Base-by-base conservation (phyloP, 30 jellyfish, hydroid and myxozoan species). In the Rhopilema esculentum region DNA sequence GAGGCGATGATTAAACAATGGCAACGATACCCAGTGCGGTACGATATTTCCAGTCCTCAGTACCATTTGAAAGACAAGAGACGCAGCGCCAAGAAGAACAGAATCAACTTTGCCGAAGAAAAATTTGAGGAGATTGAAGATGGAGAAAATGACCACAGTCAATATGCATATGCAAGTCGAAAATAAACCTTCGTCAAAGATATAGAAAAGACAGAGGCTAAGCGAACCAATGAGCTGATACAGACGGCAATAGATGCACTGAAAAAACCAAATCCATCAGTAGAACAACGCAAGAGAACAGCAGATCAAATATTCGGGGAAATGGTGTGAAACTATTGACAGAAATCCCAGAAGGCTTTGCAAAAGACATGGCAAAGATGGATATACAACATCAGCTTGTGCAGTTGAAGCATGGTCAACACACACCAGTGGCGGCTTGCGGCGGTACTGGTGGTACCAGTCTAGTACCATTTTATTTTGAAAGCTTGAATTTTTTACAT, bases 41-140 rank as follows among this genome's bases (percentile, higher is more conserved):
- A 27, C 51, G 80, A 9, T 69, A 40, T 40, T 40, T 40, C 57
- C 57, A 27, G 29, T 73, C 84, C 74, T 12, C 53, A 73, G 40
- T 73, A 50, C 71, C 84, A 73, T 33, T 27, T 73, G 25, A 73
- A 73, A 73, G 84, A 73, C 84, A 30, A 73, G 57, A 40, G 57
- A 40, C 57, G 57, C 57, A 40, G 12, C 57, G 57, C 85, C 85
- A 75, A 75, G 85, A 48, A 75, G 8, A 75, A 75, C 85, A 0
- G 85, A 75, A 75, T 49, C 85, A 75, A 75, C 29, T 75, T 75
- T 75, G 40, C 70, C 30, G 29, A 75, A 75, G 72, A 31, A 30
- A 75, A 75, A 75, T n/a, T 21, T 8, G 85, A 75, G 16, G 61
- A n/a, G 40, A 49, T 31, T 31, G 85, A 75, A 1, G 85, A 29